A percentile compares a stretch with the other conserved stretches of the same genome.
phyloP scores from a whole-genome alignment of 2,113 vertebrate species.

The Apteryx owenii region DNA sequence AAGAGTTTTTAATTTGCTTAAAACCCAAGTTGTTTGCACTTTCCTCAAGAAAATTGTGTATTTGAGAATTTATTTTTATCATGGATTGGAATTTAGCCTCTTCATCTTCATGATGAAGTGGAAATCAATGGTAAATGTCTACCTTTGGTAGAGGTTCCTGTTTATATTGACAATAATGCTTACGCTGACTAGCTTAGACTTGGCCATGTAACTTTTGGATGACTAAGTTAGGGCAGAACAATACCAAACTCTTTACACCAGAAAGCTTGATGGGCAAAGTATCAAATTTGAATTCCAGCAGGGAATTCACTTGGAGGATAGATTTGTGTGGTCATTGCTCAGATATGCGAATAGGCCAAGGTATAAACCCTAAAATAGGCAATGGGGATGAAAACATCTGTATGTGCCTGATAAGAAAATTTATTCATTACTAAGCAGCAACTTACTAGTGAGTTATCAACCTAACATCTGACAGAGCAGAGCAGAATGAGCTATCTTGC shows the following conservation, averaged over 20 bases:
- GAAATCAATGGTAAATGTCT: not conserved
- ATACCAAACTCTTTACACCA: not conserved
- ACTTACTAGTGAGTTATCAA: not conserved
- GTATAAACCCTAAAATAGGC: not conserved
- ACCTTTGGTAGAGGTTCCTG: not conserved
- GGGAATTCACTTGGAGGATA: not conserved
- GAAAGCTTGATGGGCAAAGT: not conserved
- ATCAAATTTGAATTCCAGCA: not conserved
- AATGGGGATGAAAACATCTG: not conserved
- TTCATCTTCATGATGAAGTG: not conserved
- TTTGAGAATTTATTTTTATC: not conserved
- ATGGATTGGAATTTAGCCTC: not conserved
- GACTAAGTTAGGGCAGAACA: not conserved
- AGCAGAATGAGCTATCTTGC: not conserved
- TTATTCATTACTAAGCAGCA: not conserved
- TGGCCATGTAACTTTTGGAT: rapidly evolving
- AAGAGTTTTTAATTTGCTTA: not conserved
- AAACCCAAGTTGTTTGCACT: not conserved
- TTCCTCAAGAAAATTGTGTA: not conserved
- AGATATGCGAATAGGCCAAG: not conserved
- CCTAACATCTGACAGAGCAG: not conserved
- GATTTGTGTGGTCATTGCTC: not conserved
- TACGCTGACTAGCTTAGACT: not conserved
- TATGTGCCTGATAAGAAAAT: constrained; percentile 9
- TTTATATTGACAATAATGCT: not conserved